Evolutionary conservation across 2,888 invertebrate genomes (phyloP).

Genomic region (Platycheirus rosarum): DNA sequence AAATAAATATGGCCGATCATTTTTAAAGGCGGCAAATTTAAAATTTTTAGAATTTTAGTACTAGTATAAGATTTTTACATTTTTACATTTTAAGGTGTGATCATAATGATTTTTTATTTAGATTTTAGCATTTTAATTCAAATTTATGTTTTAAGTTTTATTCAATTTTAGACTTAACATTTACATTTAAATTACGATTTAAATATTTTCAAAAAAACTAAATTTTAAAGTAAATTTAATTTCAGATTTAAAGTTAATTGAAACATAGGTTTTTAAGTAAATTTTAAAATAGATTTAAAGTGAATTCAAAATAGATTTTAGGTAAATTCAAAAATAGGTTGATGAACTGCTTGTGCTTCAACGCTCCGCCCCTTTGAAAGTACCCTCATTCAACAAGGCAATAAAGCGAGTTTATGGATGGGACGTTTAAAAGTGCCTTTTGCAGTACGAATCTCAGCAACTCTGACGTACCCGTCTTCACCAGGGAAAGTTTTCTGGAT

Average conservation of each 20-base stretch:
- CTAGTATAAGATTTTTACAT: neutral
- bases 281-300: too few relatives aligned
- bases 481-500: constrained; percentile 11
- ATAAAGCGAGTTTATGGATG: constrained; percentile 13
- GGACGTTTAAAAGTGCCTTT: constrained; percentile 1
- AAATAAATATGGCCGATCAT: neutral
- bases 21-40: neutral
- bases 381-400: constrained; percentile 26
- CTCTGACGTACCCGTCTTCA: constrained; percentile 27
- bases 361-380: constrained; percentile 30
- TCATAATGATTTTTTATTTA: neutral
- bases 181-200: neutral
- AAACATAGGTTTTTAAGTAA: too few relatives aligned
- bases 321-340: too few relatives aligned
- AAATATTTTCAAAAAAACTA: neutral
- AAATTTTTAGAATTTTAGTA: constrained; percentile 1
- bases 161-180: too few relatives aligned
- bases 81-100: constrained; percentile 3
- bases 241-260: neutral
- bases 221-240: neutral
- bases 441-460: constrained; percentile 34
- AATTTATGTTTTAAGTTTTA: neutral
- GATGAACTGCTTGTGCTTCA: constrained; percentile 1
- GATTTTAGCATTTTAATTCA: neutral
- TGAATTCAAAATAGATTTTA: too few relatives aligned